phyloP scores from a whole-genome alignment of 1,140 invertebrate genomes.

The Solenopsis invicta region DNA sequence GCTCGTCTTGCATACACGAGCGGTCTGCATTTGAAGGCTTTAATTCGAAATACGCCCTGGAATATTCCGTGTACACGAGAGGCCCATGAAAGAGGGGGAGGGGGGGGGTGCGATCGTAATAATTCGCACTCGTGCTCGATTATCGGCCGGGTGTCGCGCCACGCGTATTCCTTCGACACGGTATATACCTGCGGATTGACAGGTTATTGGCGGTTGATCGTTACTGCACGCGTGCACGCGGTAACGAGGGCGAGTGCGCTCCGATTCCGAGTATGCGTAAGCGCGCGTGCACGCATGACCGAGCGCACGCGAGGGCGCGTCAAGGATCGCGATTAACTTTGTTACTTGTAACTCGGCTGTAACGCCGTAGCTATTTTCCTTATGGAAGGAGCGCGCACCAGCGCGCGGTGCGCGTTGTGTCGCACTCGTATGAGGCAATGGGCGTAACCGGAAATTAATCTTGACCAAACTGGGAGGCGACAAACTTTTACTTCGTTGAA shows the following conservation, averaged over 20 bases:
- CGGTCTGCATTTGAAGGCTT: neutral
- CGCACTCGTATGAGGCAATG: neutral
- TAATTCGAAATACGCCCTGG: neutral
- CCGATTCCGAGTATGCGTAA: constrained; percentile 48
- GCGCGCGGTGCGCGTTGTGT: neutral
- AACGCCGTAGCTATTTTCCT: constrained; percentile 29
- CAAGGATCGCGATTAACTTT: constrained; percentile 61
- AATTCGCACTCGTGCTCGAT: constrained; percentile 25
- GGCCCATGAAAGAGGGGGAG: neutral
- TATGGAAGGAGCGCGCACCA: neutral
- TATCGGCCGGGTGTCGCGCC: constrained; percentile 13
- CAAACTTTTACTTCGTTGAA: constrained; percentile 26
- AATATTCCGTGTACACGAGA: neutral
- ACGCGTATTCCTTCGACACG: constrained; percentile 50
- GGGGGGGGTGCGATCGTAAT: constrained; percentile 4
- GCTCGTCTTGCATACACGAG: neutral
- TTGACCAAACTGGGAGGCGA: neutral
- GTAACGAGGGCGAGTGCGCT: constrained; percentile 53
- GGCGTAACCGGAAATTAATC: constrained; percentile 57
- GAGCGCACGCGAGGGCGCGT: constrained; percentile 58
- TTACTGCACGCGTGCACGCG: constrained; percentile 43
- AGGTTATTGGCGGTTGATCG: constrained; percentile 62
- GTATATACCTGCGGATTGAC: constrained; percentile 60
- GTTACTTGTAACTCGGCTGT: constrained; percentile 36
- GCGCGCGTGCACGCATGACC: constrained; percentile 37